These are phyloP conservation scores for Archips xylosteana DNA, from an alignment of 2,888 invertebrate species.

Conservation along the genomic window DNA sequence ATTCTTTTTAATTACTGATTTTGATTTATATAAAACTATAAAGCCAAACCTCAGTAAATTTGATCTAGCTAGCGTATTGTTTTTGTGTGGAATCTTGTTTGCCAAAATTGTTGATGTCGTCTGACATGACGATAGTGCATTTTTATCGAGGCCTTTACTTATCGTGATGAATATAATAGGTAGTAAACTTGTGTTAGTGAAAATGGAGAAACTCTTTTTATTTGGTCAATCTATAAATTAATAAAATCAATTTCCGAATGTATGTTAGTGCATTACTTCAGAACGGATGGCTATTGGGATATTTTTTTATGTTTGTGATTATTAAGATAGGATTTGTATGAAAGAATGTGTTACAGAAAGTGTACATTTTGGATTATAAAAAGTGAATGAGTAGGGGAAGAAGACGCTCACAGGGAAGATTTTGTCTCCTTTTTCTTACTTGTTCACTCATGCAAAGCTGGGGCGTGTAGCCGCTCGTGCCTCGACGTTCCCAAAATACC, in stretches of 20 bases:
- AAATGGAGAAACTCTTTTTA: background rate
- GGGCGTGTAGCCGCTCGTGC: background rate
- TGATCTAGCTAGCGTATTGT: background rate
- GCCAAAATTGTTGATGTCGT: background rate
- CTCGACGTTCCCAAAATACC: no score
- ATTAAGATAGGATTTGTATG: no score
- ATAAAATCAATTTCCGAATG: no score
- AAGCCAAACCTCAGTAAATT: background rate
- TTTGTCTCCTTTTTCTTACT: background rate
- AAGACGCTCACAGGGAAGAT: no score
- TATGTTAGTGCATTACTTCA: no score
- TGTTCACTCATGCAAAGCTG: background rate
- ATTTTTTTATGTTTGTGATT: no score
- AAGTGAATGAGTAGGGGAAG: no score
- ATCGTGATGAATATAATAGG: background rate
- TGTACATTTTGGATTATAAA: no score
- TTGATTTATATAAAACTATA: background rate
- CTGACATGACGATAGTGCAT: background rate
- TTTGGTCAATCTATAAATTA: background rate
- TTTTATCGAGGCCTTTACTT: constrained; percentile 4
- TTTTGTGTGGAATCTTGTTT: background rate
- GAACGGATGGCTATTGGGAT: no score
- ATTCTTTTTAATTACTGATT: background rate
- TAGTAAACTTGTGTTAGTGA: background rate
- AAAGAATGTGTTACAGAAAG: no score